phyloP scores from a whole-genome alignment of 2,113 vertebrate genomes.

The Colius striatus region DNA sequence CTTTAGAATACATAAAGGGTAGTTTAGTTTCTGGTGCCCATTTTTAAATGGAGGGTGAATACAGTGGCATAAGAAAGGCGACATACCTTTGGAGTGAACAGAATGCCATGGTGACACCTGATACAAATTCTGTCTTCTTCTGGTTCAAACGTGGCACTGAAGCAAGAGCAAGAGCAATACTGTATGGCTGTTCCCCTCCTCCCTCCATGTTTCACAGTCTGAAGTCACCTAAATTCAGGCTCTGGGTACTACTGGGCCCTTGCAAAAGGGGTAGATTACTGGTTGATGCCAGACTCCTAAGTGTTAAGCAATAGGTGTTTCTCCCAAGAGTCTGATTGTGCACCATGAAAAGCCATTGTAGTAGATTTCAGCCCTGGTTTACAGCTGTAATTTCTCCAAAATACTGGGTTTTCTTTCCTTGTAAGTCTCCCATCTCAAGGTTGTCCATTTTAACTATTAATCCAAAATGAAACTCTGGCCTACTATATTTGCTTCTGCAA shows the following conservation, averaged over 20 bases:
- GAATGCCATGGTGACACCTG: not conserved
- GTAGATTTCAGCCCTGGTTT: not conserved
- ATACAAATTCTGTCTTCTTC: not conserved
- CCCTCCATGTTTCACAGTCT: not conserved
- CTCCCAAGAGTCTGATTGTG: not conserved
- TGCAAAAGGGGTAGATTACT: not conserved
- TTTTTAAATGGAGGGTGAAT: not conserved
- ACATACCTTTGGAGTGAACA: not conserved
- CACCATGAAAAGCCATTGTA: not conserved
- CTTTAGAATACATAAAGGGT: not conserved
- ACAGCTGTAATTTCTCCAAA: not conserved
- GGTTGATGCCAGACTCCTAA: not conserved
- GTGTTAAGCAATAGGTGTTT: not conserved
- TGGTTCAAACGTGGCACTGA: not conserved
- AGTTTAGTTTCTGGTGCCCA: constrained; percentile 28
- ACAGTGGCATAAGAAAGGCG: not conserved
- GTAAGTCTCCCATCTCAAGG: not conserved
- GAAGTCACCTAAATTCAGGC: not conserved
- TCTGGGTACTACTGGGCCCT: not conserved
- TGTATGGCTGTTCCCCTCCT: not conserved
- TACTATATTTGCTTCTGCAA: not conserved
- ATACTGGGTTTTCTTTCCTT: not conserved
- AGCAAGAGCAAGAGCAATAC: not conserved
- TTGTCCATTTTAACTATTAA: not conserved
- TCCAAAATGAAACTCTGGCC: constrained; percentile 26